phyloP scores from a whole-genome alignment of 2,113 vertebrate species.

The Mobula hypostoma region DNA sequence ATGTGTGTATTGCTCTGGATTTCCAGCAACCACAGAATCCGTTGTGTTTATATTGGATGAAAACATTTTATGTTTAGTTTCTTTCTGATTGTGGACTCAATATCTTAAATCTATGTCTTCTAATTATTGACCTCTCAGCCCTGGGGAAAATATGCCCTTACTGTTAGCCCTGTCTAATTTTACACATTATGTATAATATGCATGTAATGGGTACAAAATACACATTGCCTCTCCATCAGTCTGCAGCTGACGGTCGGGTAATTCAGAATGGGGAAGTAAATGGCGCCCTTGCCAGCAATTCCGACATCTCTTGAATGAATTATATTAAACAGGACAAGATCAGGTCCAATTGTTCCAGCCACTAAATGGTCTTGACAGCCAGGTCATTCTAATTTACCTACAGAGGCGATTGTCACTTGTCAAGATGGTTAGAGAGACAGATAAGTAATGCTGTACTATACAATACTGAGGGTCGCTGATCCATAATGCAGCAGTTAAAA shows the following conservation, averaged over 20 bases:
- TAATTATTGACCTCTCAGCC: neutral
- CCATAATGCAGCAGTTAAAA: conserved; percentile 13
- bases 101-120: no score
- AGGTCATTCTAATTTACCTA: neutral
- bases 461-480: neutral
- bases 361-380: neutral
- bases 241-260: neutral
- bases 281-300: neutral
- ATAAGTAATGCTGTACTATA: neutral
- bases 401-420: conserved; percentile 22
- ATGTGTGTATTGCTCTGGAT: no score
- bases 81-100: no score
- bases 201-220: neutral
- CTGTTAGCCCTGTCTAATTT: neutral
- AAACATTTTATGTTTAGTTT: no score
- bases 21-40: no score
- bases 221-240: neutral
- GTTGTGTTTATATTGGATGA: no score
- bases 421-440: neutral
- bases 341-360: neutral
- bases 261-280: no score
- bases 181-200: neutral
- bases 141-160: neutral
- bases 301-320: neutral
- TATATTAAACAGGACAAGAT: neutral